A percentile compares a stretch with the other conserved stretches of the same genome.
These are phyloP conservation scores for Leptocoma aspasia DNA, from an alignment of 2,113 vertebrate genomes.

Conservation along the genomic window DNA sequence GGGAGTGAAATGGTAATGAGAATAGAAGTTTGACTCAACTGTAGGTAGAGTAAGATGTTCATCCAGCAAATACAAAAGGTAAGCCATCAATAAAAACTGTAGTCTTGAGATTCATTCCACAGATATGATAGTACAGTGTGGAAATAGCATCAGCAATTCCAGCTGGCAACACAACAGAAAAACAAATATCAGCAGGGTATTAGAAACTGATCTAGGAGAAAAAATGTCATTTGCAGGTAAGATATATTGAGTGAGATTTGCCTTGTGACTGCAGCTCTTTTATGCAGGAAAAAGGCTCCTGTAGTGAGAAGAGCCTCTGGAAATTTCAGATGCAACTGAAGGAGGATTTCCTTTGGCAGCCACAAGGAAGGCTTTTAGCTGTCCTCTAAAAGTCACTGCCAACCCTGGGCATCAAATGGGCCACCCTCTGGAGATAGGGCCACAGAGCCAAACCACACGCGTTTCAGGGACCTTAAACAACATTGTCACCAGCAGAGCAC, in stretches of 20 bases:
- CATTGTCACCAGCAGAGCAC: background rate
- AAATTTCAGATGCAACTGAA: background rate
- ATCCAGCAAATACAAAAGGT: background rate
- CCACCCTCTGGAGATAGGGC: background rate
- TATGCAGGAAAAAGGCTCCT: background rate
- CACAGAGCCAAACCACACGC: background rate
- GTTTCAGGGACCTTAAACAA: background rate
- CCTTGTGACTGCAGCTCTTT: background rate
- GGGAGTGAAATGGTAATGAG: background rate
- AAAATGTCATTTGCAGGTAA: slow-evolving; percentile 8
- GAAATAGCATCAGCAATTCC: background rate
- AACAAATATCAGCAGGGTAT: background rate
- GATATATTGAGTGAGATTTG: background rate
- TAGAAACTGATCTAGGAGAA: background rate
- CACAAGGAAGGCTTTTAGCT: background rate
- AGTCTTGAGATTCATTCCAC: background rate
- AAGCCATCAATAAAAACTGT: background rate
- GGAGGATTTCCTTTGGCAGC: background rate
- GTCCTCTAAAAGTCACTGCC: background rate
- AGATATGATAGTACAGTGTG: background rate
- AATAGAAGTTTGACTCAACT: background rate
- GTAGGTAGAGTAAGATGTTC: background rate
- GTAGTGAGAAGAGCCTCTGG: background rate
- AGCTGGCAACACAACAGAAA: background rate
- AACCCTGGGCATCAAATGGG: background rate